Percentiles rank a stretch among this genome's conserved stretches.
Conservation (phyloP, 1,140 invertebrate species). For the Drosophila watanabei region DNA sequence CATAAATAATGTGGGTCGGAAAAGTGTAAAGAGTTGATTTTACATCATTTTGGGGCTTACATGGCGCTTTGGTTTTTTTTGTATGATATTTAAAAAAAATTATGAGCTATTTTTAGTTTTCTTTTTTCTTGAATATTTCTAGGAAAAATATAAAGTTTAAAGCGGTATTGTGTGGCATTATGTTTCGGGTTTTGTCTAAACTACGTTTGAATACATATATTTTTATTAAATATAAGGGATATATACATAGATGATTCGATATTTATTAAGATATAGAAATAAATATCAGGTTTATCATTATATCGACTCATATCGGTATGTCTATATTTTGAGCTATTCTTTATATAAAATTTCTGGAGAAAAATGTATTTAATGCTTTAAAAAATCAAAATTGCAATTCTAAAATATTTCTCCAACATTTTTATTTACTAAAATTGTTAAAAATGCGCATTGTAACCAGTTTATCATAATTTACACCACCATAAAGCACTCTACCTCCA, state of each 20-base stretch:
- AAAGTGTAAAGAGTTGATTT: conserved; percentile 16
- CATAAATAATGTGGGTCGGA: conserved; percentile 8
- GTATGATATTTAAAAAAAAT: not conserved
- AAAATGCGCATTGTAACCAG: not conserved
- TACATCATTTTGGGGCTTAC: conserved; percentile 2
- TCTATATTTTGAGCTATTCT: too few relatives aligned
- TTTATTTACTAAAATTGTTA: not conserved
- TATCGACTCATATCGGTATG: too few relatives aligned
- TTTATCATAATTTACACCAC: not conserved
- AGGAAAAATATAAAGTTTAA: too few relatives aligned
- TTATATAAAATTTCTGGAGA: too few relatives aligned
- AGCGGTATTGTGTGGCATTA: too few relatives aligned
- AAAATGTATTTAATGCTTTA: not conserved
- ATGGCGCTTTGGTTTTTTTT: conserved; percentile 9
- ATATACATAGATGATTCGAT: too few relatives aligned
- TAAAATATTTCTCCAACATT: not conserved
- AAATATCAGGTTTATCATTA: too few relatives aligned
- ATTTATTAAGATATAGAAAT: too few relatives aligned
- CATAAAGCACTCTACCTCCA: conserved; percentile 11
- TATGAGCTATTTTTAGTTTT: not conserved
- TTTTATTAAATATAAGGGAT: too few relatives aligned
- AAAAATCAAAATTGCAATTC: not conserved
- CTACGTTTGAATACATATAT: too few relatives aligned
- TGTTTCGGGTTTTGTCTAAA: too few relatives aligned
- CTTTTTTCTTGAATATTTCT: not conserved